phyloP scores from a whole-genome alignment of 2,113 vertebrate genomes.

The Gallinago undulata region DNA sequence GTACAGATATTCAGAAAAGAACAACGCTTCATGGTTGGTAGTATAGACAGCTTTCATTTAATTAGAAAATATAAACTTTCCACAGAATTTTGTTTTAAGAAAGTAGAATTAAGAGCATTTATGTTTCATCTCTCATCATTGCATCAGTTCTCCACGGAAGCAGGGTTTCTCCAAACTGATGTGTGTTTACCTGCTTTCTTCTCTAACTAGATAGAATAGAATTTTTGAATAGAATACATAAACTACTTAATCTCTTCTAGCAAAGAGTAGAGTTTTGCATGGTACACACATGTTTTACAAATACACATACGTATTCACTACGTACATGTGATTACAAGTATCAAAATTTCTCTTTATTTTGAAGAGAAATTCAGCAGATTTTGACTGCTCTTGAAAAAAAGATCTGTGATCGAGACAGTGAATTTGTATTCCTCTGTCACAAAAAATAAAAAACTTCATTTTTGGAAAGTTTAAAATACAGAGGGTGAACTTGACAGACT shows the following conservation, averaged over 20 bases:
- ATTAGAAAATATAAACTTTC: not conserved
- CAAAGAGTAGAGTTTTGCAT: not conserved
- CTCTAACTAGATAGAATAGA: not conserved
- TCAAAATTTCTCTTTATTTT: not conserved
- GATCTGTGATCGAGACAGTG: not conserved
- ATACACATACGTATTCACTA: not conserved
- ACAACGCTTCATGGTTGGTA: not conserved
- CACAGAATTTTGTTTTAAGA: not conserved
- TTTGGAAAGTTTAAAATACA: not conserved
- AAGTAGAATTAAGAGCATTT: not conserved
- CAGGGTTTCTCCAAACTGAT: not conserved
- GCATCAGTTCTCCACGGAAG: not conserved
- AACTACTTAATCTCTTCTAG: not conserved
- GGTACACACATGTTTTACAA: not conserved
- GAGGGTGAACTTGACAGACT: not conserved
- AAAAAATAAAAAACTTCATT: not conserved
- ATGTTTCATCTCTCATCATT: not conserved
- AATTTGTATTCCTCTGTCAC: not conserved
- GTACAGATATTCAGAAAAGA: not conserved
- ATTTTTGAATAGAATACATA: not conserved
- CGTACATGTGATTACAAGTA: not conserved
- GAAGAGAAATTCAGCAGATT: not conserved
- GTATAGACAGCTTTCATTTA: not conserved
- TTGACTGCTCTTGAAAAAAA: not conserved
- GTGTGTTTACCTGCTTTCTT: not conserved